These are phyloP conservation scores for Bufo gargarizans DNA, from an alignment of 2,113 vertebrate genomes.

Conservation along the genomic window DNA sequence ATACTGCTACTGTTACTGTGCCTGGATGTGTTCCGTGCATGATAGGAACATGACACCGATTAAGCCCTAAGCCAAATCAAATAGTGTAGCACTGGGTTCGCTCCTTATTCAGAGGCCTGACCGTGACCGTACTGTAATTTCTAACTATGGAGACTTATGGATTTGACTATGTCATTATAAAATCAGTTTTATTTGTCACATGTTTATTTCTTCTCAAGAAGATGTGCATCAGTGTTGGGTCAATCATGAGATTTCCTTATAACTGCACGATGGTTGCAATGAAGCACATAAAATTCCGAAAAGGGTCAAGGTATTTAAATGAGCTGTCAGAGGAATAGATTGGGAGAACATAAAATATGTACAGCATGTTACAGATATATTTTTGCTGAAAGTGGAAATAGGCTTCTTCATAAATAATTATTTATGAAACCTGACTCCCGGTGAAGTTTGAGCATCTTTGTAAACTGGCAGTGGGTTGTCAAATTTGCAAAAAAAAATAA, in stretches of 20 bases:
- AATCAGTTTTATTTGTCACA: background rate
- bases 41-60: too few species aligned
- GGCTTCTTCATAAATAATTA: conserved; percentile 2
- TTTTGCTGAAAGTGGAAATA: conserved; percentile 3
- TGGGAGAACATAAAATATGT: background rate
- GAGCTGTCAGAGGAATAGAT: conserved; percentile 1
- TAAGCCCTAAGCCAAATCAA: too few species aligned
- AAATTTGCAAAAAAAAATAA: background rate
- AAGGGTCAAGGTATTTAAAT: conserved; percentile 20
- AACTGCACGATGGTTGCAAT: background rate
- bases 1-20: too few species aligned
- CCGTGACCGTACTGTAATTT: too few species aligned
- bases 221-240: background rate
- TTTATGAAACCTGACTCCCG: background rate
- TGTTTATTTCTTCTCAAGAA: background rate
- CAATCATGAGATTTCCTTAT: background rate
- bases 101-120: too few species aligned
- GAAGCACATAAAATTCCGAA: background rate
- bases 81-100: too few species aligned
- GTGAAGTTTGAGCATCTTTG: conserved; percentile 1
- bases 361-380: background rate
- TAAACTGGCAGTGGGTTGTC: background rate
- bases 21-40: too few species aligned
- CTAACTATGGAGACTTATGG: too few species aligned
- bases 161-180: too few species aligned